Evolutionary conservation across 2,113 vertebrate genomes (phyloP).

Genomic region (Hypomesus transpacificus): DNA sequence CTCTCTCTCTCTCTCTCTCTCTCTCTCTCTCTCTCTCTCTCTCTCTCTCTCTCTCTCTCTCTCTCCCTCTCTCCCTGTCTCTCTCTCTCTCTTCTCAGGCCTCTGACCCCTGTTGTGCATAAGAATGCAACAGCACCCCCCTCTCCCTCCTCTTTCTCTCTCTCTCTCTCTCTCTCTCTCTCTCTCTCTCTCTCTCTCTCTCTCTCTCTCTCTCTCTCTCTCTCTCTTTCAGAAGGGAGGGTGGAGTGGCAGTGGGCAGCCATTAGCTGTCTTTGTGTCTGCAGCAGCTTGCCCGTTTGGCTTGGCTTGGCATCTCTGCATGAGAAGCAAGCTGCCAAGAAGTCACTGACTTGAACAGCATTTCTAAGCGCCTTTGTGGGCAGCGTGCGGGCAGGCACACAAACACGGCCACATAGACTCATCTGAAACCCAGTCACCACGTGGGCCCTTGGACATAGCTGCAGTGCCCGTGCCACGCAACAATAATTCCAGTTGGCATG

Average conservation of each 20-base stretch:
- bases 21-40: not conserved
- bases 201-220: constrained; percentile 14
- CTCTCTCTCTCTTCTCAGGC: not conserved
- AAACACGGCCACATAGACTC: not conserved
- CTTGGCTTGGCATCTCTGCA: not conserved
- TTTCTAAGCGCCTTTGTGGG: not conserved
- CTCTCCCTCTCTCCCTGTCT: constrained; percentile 20
- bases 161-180: constrained; percentile 7
- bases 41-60: constrained; percentile 3
- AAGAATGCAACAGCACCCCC: constrained; percentile 20
- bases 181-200: constrained; percentile 10
- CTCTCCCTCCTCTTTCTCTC: constrained; percentile 1
- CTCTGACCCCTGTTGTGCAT: constrained; percentile 24
- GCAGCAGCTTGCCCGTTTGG: not conserved
- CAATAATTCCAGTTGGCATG: no score
- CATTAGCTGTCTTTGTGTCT: constrained; percentile 17
- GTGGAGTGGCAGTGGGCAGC: not conserved
- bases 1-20: constrained; percentile 1
- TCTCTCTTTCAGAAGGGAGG: constrained; percentile 12
- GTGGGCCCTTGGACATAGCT: no score
- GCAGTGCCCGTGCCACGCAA: no score
- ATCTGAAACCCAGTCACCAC: not conserved
- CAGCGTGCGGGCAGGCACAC: not conserved
- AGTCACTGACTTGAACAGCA: not conserved
- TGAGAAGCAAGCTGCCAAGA: not conserved